Evolutionary conservation across 2,113 vertebrate species (phyloP).

Genomic region (Campylomormyrus tamandua): DNA sequence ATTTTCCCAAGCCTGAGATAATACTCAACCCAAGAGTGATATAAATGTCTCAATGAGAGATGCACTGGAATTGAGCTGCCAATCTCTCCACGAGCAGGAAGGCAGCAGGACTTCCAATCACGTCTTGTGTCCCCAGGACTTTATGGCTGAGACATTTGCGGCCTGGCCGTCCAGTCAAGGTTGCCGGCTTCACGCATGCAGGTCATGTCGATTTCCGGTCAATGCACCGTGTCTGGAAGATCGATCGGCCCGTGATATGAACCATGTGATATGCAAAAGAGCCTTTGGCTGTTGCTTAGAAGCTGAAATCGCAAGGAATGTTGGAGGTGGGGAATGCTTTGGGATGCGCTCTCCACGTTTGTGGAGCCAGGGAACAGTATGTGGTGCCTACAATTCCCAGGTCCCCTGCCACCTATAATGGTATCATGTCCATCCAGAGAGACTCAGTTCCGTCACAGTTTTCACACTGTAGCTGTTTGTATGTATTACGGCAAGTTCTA

Average conservation of each 20-base stretch:
- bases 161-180: conserved; percentile 4
- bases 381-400: too few relatives aligned
- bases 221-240: conserved; percentile 6
- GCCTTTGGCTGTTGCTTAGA: conserved; percentile 14
- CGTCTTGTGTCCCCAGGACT: background rate
- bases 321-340: background rate
- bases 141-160: background rate
- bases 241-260: conserved; percentile 13
- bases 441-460: background rate
- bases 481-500: background rate
- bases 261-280: conserved; percentile 18
- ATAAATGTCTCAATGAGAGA: background rate
- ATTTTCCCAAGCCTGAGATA: background rate
- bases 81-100: background rate
- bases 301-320: background rate
- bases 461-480: background rate
- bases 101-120: background rate
- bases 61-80: background rate
- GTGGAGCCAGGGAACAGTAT: background rate
- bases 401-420: background rate
- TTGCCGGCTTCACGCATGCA: background rate
- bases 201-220: background rate
- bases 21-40: conserved; percentile 1
- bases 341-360: background rate
- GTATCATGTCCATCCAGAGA: background rate